Evolutionary conservation across 2,888 invertebrate genomes (phyloP), one percentile per base, ranked within the genome.

Genomic region (Hydraecia micacea): DNA sequence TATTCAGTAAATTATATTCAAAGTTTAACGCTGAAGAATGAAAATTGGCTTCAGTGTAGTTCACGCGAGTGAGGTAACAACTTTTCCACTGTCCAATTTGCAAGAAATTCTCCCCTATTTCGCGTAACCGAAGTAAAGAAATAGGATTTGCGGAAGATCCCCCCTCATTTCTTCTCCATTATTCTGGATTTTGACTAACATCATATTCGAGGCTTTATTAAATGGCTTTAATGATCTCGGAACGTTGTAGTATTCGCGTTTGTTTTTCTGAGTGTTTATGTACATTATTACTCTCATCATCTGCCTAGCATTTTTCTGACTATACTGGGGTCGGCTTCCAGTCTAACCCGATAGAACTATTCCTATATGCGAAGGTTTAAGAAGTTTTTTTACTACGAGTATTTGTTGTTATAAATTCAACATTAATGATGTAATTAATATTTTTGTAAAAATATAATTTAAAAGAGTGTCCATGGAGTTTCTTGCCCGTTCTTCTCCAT

Each of bases 1-100:
- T 81, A 81, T 85, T 82, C 84, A 87, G 84, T 86, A 89, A 91
- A 91, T 91, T 91, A 89, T 87, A 90, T 90, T 90, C 84, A 79
- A 88, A 91, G 86, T 90, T 88, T 88, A 85, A 88, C 76, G 83
- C 74, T 84, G 83, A 84, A 86, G 81, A 86, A 89, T 90, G 90
- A 90, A 92, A 92, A 93, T 91, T 91, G 91, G 88, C 91, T 90
- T 89, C 87, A 83, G 88, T 90, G 89, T 89, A 89, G 89, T 91
- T 91, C 88, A 88, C 88, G 86, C 87, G 85, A 86, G 90, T 88
- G 88, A 88, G 91, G 91, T 91, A 91, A 91, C 91, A 91, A 92
- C 89, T 92, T 92, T 91, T 91, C 91, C 89, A 90, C 90, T 93
- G 92, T 93, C 91, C 93, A 92, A 94, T 94, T 94, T 94, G 91